A percentile compares a stretch with the other conserved stretches of the same genome.
Conservation (phyloP, 2,797 vertebrate species). For the Cyclopterus lumpus region DNA sequence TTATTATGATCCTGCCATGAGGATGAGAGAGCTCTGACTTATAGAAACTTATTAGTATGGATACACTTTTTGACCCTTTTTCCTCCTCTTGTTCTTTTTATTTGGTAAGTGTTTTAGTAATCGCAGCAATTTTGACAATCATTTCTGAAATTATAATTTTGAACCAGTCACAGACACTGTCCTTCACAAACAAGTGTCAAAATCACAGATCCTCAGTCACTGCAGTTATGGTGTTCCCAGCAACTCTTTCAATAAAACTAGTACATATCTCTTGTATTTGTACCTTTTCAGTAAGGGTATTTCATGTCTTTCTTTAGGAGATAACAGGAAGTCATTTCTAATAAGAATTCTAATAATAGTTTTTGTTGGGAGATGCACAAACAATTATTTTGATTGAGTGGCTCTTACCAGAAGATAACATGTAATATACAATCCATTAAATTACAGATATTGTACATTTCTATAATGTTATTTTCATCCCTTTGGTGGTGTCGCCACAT, state of each 20-base stretch:
- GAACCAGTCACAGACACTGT: background rate
- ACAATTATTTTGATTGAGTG: background rate
- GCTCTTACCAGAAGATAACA: background rate
- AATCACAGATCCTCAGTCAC: background rate
- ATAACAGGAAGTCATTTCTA: background rate
- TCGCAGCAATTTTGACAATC: background rate
- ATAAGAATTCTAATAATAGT: background rate
- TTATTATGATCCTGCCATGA: constrained; percentile 40
- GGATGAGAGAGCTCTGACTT: constrained; percentile 39
- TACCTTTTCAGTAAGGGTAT: background rate
- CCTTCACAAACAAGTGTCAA: constrained; percentile 9
- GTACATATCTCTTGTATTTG: background rate
- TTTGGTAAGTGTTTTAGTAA: background rate
- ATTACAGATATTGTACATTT: background rate
- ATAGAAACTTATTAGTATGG: background rate
- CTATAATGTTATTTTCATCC: background rate
- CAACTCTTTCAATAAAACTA: background rate
- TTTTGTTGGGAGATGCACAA: background rate
- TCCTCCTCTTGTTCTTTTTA: background rate
- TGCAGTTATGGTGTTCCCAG: background rate
- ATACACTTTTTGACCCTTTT: background rate
- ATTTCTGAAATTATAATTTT: background rate
- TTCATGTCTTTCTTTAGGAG: background rate
- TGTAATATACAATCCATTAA: background rate
- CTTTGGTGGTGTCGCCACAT: background rate